phyloP scores from a whole-genome alignment of 1,140 invertebrate species.

The Solen grandis region DNA sequence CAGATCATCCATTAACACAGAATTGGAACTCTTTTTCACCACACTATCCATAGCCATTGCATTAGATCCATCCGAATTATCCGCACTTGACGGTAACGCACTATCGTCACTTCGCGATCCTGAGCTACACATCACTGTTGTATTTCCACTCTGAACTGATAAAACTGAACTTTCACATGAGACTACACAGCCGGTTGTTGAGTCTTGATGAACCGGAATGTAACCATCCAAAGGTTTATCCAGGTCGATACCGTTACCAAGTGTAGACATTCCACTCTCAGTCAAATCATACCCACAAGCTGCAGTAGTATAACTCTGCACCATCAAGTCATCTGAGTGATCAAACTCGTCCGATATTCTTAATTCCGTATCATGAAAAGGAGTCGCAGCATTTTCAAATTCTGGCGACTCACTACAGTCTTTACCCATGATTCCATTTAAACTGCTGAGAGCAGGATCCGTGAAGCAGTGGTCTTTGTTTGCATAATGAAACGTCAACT shows the following conservation, averaged over 20 bases:
- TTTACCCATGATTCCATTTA: constrained; percentile 45
- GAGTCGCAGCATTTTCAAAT: constrained; percentile 46
- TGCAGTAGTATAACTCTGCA: not conserved
- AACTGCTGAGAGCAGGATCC: constrained; percentile 24
- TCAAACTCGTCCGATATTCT: constrained; percentile 47
- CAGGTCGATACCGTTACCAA: not conserved
- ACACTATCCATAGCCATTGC: constrained; percentile 30
- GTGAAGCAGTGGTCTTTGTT: constrained; percentile 51
- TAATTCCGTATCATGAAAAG: constrained; percentile 41
- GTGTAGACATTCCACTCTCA: not conserved
- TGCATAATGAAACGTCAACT: constrained; percentile 47
- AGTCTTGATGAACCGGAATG: not conserved
- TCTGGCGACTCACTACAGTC: constrained; percentile 51
- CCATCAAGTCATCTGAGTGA: constrained; percentile 23
- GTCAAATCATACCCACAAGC: not conserved
- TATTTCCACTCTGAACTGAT: not conserved
- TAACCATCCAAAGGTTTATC: not conserved
- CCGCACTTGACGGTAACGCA: constrained; percentile 54
- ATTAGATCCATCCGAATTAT: constrained; percentile 59
- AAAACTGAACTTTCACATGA: not conserved
- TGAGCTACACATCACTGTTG: not conserved
- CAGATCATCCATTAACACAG: constrained; percentile 15
- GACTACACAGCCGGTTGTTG: not conserved
- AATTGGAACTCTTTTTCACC: constrained; percentile 21
- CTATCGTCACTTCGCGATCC: constrained; percentile 50